Conservation (phyloP, 2,113 vertebrate genomes). For the Passer montanus region DNA sequence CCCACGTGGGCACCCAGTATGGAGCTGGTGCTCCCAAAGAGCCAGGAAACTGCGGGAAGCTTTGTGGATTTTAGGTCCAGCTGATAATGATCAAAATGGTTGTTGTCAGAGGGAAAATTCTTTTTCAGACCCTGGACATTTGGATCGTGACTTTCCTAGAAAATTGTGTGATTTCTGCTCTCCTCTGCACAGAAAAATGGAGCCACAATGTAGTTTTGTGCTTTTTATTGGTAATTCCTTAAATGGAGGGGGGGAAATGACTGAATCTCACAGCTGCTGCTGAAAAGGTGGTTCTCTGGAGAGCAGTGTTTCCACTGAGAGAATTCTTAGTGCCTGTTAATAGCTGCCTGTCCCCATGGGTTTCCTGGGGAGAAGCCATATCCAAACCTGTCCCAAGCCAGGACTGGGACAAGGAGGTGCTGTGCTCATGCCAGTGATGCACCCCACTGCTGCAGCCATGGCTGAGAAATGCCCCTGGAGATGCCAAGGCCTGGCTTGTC, state of each 20-base stretch:
- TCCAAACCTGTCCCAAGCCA: background rate
- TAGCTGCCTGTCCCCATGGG: background rate
- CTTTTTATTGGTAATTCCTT: background rate
- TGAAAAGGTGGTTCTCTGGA: background rate
- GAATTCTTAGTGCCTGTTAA: background rate
- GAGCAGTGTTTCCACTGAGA: background rate
- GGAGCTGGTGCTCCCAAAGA: background rate
- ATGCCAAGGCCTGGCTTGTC: background rate
- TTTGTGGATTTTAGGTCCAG: background rate
- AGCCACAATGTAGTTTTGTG: background rate
- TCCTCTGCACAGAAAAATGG: background rate
- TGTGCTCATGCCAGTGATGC: background rate
- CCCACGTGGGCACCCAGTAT: fast-evolving
- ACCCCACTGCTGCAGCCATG: background rate
- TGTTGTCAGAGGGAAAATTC: background rate
- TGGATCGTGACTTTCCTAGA: background rate
- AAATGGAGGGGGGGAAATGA: background rate
- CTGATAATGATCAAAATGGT: background rate
- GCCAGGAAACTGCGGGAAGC: background rate
- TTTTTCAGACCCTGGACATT: background rate
- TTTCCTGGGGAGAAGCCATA: background rate
- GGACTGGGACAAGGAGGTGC: background rate
- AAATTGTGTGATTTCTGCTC: background rate
- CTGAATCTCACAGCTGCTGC: background rate
- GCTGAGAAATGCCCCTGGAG: background rate